Evolutionary conservation across 2,797 vertebrate genomes (phyloP), one percentile per base, ranked within the genome.

Genomic region (Falco concolor): DNA sequence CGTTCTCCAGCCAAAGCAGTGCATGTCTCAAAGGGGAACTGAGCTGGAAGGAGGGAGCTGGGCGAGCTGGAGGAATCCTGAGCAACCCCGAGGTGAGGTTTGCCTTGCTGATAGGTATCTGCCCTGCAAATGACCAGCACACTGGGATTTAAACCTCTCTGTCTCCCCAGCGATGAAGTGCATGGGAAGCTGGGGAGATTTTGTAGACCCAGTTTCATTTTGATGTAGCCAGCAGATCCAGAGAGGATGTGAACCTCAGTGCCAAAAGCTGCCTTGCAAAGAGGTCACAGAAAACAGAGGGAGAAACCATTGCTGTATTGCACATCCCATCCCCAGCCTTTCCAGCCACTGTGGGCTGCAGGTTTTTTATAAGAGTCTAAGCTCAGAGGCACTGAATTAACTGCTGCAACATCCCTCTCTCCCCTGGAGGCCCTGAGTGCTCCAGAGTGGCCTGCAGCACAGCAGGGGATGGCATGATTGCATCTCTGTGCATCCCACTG

Each of bases 381-480:
- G 92, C 90, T 94, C 94, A 82, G 60, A 57, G 49, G 68, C 74
- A 34, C 81, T 92, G 90, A 93, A 50, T 85, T 72, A 65, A 59
- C 4, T 60, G 12, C 73, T 15, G 15, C 69, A 68, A 64, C 10
- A 2, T 88, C 85, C 79, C 68, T 6, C 36, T n/a, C 34, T 78
- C 60, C 68, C 76, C 56, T 2, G 73, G 12, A 47, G 87, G 28
- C 59, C 52, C 65, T 0, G 8, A 38, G 84, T 0, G 27, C 73
- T 75, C 40, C 49, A 80, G 69, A 5, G 52, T 8, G n/a, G 73
- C 52, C 93, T 78, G 50, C 57, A 84, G 74, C 65, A 78, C 60
- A 38, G 75, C 87, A 38, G 57, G 70, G 84, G 25, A 53, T 23
- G 59, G 68, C 61, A 49, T 12, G 42, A 78, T 36, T 4, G 64